Evolutionary conservation across 1,140 invertebrate species (phyloP).

Genomic region (Coelopa frigida): DNA sequence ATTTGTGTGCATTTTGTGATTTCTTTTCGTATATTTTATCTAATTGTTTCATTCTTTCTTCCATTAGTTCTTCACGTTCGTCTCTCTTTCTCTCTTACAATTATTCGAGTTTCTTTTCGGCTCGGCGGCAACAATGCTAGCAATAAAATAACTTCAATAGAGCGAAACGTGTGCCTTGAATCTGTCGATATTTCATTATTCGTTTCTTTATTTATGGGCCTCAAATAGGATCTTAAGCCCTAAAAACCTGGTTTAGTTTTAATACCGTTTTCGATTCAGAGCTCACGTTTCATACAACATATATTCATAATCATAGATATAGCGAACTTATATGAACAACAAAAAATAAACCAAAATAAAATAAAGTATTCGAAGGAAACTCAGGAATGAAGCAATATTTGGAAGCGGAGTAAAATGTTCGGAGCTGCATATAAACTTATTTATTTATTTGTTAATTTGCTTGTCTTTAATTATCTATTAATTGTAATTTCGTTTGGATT

Average conservation of each 20-base stretch:
- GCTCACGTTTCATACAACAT: neutral
- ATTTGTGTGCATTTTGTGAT: slow-evolving; percentile 8
- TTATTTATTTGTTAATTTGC: no score
- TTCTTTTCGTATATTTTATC: slow-evolving; percentile 3
- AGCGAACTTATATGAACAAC: no score
- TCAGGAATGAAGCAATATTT: no score
- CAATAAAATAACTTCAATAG: neutral
- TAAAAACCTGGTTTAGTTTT: neutral
- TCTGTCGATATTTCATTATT: neutral
- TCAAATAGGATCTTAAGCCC: neutral
- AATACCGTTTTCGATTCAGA: neutral
- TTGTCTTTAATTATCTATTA: no score
- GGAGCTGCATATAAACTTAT: no score
- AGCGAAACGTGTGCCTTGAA: neutral
- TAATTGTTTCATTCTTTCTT: neutral
- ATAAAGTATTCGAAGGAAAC: no score
- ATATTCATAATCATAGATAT: no score
- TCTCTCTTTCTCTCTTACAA: neutral
- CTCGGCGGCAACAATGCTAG: slow-evolving; percentile 41
- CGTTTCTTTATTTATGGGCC: neutral
- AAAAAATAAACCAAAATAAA: no score
- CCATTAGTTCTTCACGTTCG: neutral
- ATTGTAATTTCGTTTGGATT: no score
- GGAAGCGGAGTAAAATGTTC: no score
- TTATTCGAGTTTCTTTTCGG: slow-evolving; percentile 16